Base-by-base conservation (phyloP, 2,113 vertebrate genomes). In the Daboia siamensis region DNA sequence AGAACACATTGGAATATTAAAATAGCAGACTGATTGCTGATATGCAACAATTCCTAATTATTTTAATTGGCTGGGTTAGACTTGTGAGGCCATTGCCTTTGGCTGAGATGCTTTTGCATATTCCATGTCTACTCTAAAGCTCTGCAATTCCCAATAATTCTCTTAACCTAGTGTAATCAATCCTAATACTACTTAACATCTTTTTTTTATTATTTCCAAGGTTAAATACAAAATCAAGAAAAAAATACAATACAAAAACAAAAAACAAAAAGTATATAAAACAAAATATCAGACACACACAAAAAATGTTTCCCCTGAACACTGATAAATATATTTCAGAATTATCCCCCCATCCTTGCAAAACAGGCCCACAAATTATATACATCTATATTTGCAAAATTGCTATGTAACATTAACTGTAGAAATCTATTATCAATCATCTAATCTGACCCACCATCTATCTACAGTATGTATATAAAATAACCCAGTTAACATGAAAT, bases 11-110 rank as follows among this genome's bases (percentile, higher is more conserved):
- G 39, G 24, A n/a, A 80, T 92, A 88, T 55, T 86, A 52, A 88
- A 54, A 91, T 20, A 20, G n/a, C 69, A 13, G 39, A 48, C 20
- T 80, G 8, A 54, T 56, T 52, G 21, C 51, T 84, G 33, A 87
- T 92, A 48, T 3, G 29, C 44, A 92, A 44, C 69, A 44, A 89
- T 29, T 51, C 39, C 87, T 88, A 85, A 92, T 89, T 89, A 84
- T 85, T 92, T 92, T 85, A 92, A 89, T 89, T 92, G 87, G 87
- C 26, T 89, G 26, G n/a, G 26, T 89, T 89, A 84, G 39, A 56
- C 20, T 33, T 20, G 46, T 56, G 69, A 51, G 54, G 64, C 69
- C 56, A 44, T 80, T 80, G 74, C 33, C 17, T 80, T 44, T 44
- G 20, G 15, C 33, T 80, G 74, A 44, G 33, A 80, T 80, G 33